A percentile compares a stretch with the other conserved stretches of the same genome.
These are phyloP conservation scores for Cromileptes altivelis DNA, from an alignment of 2,113 vertebrate genomes.

Conservation along the genomic window DNA sequence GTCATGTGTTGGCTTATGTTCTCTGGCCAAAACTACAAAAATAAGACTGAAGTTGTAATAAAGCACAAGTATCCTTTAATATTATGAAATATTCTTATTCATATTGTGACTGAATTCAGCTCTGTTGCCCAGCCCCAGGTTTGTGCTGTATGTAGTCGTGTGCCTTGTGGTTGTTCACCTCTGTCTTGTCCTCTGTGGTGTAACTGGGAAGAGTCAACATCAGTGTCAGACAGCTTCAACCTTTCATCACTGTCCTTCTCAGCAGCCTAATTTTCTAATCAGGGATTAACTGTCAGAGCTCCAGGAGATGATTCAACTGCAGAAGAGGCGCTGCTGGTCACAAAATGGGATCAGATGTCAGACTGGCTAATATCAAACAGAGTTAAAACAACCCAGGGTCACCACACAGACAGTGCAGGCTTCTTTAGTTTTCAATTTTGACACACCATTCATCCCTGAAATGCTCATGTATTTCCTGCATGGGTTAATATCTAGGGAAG, in stretches of 20 bases:
- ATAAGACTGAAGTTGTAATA: too few relatives aligned
- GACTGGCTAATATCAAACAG: background rate
- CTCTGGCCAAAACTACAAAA: background rate
- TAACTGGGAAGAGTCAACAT: conserved; percentile 22
- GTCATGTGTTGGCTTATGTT: background rate
- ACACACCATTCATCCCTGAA: background rate
- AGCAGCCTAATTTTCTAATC: conserved; percentile 35
- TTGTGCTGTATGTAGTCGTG: background rate
- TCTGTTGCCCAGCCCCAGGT: background rate
- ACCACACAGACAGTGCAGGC: background rate
- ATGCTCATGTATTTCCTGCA: too few relatives aligned
- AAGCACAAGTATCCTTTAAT: background rate
- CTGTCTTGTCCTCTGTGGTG: conserved; percentile 26
- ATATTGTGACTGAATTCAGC: background rate
- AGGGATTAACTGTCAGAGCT: conserved; percentile 14
- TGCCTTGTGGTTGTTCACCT: background rate
- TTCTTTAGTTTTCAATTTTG: background rate
- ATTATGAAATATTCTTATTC: background rate
- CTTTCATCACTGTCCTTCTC: conserved; percentile 20
- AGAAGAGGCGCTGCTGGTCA: background rate
- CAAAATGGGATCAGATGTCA: conserved; percentile 12
- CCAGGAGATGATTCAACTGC: background rate
- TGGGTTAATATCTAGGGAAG: too few relatives aligned
- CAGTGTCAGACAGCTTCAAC: background rate
- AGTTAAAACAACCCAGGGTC: background rate